phyloP scores from a whole-genome alignment of 1,140 invertebrate species.

The Diploscapter pachys region DNA sequence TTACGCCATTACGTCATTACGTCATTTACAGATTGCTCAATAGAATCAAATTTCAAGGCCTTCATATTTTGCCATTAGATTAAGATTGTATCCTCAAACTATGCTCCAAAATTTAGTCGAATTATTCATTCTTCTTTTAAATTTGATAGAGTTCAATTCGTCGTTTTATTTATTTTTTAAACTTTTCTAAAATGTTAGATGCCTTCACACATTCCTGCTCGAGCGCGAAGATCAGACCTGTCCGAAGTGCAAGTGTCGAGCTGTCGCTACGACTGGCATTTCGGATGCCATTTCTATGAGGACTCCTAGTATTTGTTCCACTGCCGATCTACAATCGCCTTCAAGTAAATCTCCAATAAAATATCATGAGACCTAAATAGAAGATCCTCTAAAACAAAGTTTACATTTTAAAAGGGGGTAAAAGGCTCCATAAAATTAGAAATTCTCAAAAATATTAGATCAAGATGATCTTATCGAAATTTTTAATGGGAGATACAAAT shows the following conservation, averaged over 20 bases:
- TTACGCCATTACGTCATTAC: no score
- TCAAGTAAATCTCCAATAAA: constrained; percentile 20
- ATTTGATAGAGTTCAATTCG: no score
- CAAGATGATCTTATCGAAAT: background rate
- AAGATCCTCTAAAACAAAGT: background rate
- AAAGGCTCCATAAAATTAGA: constrained; percentile 1
- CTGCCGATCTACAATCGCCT: constrained; percentile 33
- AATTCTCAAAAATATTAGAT: no score
- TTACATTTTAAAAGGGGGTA: constrained; percentile 10
- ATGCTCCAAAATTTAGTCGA: no score
- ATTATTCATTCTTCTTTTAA: no score
- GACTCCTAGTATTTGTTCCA: constrained; percentile 36
- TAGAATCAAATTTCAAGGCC: no score
- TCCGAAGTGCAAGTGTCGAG: constrained; percentile 42
- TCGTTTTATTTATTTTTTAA: no score
- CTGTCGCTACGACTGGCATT: constrained; percentile 14
- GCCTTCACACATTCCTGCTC: constrained; percentile 38
- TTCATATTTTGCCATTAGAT: no score
- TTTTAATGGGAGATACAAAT: background rate
- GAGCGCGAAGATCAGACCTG: constrained; percentile 40
- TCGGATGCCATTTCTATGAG: constrained; percentile 41
- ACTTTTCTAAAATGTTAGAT: background rate
- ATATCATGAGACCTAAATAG: background rate
- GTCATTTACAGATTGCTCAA: no score
- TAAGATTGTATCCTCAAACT: no score